A percentile compares a stretch with the other conserved stretches of the same genome.
Evolutionary conservation across 2,113 vertebrate species (phyloP).

Genomic region (Microcebus murinus): DNA sequence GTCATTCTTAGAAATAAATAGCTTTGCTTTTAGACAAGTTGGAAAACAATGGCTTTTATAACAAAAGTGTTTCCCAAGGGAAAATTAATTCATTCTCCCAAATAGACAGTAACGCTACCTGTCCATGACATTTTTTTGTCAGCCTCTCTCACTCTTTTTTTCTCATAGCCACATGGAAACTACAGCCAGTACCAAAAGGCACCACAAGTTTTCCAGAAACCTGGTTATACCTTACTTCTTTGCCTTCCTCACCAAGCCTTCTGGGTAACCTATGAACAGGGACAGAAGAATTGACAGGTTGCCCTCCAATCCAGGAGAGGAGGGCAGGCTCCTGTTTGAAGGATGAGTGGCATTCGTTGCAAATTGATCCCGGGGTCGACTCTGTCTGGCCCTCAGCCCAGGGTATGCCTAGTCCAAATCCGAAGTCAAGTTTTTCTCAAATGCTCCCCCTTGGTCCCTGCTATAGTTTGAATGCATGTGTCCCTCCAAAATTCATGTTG

Average conservation of each 20-base stretch:
- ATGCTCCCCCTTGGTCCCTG: not conserved
- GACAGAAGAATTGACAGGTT: not conserved
- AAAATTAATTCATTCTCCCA: not conserved
- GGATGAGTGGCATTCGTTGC: not conserved
- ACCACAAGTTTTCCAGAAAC: not conserved
- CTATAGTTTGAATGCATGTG: not conserved
- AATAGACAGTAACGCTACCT: not conserved
- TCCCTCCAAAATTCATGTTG: not conserved
- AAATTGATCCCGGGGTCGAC: not conserved
- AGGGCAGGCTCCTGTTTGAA: not conserved
- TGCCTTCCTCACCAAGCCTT: not conserved
- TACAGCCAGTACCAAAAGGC: not conserved
- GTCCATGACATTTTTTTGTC: not conserved
- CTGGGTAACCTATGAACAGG: not conserved
- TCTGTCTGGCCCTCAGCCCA: not conserved
- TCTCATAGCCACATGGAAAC: not conserved
- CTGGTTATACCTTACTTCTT: not conserved
- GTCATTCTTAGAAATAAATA: not conserved
- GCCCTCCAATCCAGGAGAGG: not conserved
- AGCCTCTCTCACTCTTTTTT: not conserved
- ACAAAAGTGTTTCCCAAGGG: not conserved
- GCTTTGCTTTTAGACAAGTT: constrained; percentile 14
- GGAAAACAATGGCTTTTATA: not conserved
- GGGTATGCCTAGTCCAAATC: not conserved
- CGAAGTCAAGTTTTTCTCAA: not conserved